These are phyloP conservation scores for Eulemur mongoz DNA, from an alignment of 2,797 vertebrate genomes.

Conservation along the genomic window DNA sequence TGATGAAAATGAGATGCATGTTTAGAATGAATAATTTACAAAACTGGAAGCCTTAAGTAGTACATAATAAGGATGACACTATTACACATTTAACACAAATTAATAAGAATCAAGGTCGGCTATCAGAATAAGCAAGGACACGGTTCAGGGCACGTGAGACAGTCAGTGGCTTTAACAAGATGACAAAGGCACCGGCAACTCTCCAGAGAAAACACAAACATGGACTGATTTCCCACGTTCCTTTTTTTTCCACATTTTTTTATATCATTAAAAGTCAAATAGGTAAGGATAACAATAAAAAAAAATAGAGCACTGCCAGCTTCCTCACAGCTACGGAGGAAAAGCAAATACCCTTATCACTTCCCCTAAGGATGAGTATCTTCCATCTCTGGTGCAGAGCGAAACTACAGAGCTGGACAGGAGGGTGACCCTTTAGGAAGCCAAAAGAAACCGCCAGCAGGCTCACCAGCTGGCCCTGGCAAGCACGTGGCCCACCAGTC, in stretches of 20 bases:
- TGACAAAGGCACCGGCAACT: background rate
- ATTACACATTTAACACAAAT: background rate
- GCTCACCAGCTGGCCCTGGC: background rate
- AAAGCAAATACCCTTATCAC: background rate
- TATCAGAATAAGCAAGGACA: background rate
- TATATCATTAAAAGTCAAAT: background rate
- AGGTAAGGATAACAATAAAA: background rate
- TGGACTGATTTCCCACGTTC: background rate
- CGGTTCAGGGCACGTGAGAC: background rate
- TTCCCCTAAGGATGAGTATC: background rate
- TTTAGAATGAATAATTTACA: background rate
- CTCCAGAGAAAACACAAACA: background rate
- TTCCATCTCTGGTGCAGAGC: background rate
- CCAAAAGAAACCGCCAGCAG: background rate
- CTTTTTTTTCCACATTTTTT: background rate
- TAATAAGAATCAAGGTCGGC: background rate
- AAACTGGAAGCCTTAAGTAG: background rate
- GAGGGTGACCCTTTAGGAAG: background rate
- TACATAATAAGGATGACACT: background rate
- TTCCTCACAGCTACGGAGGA: background rate
- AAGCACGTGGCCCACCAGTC: background rate
- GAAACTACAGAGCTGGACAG: no score
- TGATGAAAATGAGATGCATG: background rate
- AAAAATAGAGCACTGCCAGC: background rate
- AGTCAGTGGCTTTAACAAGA: background rate